Evolutionary conservation across 1,140 invertebrate species (phyloP), one percentile per base, ranked within the genome.

Genomic region (Gonioctena quinquepunctata): DNA sequence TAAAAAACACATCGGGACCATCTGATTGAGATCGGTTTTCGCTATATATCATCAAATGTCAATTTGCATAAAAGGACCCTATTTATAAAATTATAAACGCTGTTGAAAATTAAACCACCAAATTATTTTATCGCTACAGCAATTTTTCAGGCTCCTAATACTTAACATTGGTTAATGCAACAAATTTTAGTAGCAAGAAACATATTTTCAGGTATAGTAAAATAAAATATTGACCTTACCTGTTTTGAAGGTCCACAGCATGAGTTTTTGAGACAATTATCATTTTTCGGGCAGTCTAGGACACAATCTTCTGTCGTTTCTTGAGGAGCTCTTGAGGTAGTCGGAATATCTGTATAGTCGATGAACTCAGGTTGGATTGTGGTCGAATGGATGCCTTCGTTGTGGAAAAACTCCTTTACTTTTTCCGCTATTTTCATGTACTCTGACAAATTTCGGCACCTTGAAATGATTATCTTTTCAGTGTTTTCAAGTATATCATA

Each of bases 361-460:
- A 95, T 90, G 81, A 97, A 96, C 87, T 97, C 95, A 0, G 95
- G 95, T 80, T 97, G 95, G 82, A 97, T 96, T 1, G 95, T 97
- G 1, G 94, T 96, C 2, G 94, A 96, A 81, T 93, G 92, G 76
- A 96, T 95, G 18, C 94, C 93, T 84, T 97, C 94, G 81, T 96
- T 95, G 79, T 96, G 94, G 82, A 97, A 96, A 86, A 96, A 96
- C 83, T 96, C 94, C 83, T 97, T 97, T 0, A 97, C 94, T 84
- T 95, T 94, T 83, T 96, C 94, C 0, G 94, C 94, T 72, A 96
- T 94, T 83, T 94, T 93, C 92, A 95, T 94, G 77, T 96, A 96
- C 79, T 95, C 93, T 0, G 92, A 92, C 60, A 96, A 83, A 84
- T 95, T 95, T 73, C 93, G 88, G 85, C 94, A 95, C 70, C 93